Base-by-base conservation (phyloP, 2,113 vertebrate genomes). In the Columba janthina region DNA sequence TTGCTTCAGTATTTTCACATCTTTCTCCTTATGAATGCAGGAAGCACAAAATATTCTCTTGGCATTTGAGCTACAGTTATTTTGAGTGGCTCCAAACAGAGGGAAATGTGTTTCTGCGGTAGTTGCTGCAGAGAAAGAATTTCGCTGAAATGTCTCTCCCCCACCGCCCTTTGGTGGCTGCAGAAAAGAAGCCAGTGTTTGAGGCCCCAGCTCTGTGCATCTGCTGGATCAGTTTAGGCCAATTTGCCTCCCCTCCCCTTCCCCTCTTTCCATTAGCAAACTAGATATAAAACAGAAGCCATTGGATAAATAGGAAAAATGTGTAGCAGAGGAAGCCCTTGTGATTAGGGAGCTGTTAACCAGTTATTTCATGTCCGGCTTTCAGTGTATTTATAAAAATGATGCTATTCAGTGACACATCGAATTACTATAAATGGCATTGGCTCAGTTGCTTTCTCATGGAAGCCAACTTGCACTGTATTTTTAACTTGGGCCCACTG, bases 261-360 rank as follows among this genome's bases (percentile, higher is more conserved):
- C 71, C 88, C 57, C 54, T 82, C 76, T 92, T 96, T 97, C 96
- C 96, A 96, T 97, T 97, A 96, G 95, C 94, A 97, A 97, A 86
- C 90, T 94, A 96, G 96, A 97, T 97, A 97, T 97, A 97, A 97
- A 97, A 94, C 96, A 97, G 97, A 96, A 97, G 93, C 95, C 89
- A 96, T 90, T 96, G 94, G 83, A 92, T 96, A 97, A 97, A 97
- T 97, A 97, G 91, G 94, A 96, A 97, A 97, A 97, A 97, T 97
- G 95, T 97, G 96, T 95, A 97, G 92, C 90, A 95, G 94, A 97
- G 96, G 97, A 97, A 97, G 54, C 95, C 82, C 90, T 96, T 96
- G 92, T 95, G 95, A 96, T 96, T 94, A 97, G 96, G 97, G 96
- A 97, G 93, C 96, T 96, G 92, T 97, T 97, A 97, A 96, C 95